A percentile compares a stretch with the other conserved stretches of the same genome.
phyloP scores from a whole-genome alignment of 2,113 vertebrate species.

The Hyaena hyaena region DNA sequence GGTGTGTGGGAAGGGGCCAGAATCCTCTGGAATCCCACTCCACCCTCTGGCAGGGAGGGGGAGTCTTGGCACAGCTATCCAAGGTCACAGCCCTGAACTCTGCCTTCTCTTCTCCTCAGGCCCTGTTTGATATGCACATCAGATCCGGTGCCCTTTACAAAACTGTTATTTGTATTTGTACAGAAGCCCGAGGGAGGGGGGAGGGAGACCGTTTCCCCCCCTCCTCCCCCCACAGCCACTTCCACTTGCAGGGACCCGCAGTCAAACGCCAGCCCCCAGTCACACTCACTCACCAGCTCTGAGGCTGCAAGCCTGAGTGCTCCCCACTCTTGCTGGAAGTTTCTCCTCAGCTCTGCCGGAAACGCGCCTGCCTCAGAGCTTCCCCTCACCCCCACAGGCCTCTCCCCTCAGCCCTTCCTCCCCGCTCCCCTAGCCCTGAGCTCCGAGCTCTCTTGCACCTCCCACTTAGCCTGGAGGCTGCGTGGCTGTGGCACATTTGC shows the following conservation, averaged over 20 bases:
- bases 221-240: background rate
- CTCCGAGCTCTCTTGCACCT: background rate
- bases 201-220: background rate
- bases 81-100: background rate
- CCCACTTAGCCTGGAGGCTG: background rate
- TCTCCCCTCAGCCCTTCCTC: constrained; percentile 24
- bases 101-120: background rate
- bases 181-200: background rate
- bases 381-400: background rate
- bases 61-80: background rate
- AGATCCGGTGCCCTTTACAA: constrained; percentile 55
- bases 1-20: background rate
- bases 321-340: background rate
- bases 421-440: background rate
- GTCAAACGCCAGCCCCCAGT: background rate
- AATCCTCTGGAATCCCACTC: background rate
- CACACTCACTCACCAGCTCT: background rate
- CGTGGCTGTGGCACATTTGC: background rate
- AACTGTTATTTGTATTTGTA: constrained; percentile 66
- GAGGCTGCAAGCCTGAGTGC: background rate
- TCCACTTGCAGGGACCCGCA: constrained; percentile 39
- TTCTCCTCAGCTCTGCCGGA: background rate
- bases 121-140: constrained; percentile 49
- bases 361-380: background rate
- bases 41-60: background rate